phyloP scores from a whole-genome alignment of 2,888 invertebrate genomes.

The Cyclophora albipunctata region DNA sequence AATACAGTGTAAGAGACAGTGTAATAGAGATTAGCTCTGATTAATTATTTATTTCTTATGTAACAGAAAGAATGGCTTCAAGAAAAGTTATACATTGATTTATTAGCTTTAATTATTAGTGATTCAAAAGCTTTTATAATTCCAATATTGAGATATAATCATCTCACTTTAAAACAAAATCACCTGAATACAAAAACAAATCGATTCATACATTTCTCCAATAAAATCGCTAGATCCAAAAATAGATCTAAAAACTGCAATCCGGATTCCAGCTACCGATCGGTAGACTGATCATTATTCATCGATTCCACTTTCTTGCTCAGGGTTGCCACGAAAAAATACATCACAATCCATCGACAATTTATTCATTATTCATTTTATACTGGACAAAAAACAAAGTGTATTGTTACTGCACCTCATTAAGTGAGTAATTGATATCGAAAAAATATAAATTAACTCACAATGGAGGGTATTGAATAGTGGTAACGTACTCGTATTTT shows the following conservation, averaged over 20 bases:
- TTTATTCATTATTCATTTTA: conserved; percentile 10
- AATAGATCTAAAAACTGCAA: conserved; percentile 30
- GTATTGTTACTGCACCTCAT: conserved; percentile 6
- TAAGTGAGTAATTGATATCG: conserved; percentile 1
- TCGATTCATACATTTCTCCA: not conserved
- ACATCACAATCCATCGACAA: conserved; percentile 4
- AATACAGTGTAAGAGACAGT: no score
- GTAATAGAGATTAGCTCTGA: no score
- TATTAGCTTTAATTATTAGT: no score
- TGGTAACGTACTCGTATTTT: no score
- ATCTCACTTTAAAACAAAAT: no score
- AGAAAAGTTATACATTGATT: no score
- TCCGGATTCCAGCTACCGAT: conserved; percentile 25
- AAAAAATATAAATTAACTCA: no score
- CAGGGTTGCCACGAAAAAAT: conserved; percentile 18
- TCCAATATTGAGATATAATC: no score
- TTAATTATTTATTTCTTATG: no score
- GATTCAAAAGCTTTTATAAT: no score
- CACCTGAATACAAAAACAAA: not conserved
- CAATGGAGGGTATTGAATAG: no score
- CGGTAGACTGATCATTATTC: conserved; percentile 40
- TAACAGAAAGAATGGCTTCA: no score
- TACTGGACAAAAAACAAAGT: conserved; percentile 3
- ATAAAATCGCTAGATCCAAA: conserved; percentile 15
- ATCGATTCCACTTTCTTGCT: conserved; percentile 40